Conservation (phyloP, 2,113 vertebrate species). For the Indri indri region DNA sequence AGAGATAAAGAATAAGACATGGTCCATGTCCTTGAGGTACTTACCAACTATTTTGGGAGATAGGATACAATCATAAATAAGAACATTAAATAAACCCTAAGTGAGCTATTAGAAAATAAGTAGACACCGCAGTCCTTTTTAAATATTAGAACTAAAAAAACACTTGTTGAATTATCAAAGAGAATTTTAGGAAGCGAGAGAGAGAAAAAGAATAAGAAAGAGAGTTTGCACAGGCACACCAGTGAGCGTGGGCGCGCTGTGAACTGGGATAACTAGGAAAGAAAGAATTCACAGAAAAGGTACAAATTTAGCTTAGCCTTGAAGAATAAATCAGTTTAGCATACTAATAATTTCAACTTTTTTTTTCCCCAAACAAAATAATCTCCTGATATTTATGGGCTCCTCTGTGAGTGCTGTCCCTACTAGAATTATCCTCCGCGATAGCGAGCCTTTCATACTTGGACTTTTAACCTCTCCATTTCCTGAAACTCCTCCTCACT, state of each 20-base stretch:
- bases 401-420: neutral
- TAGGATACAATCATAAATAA: neutral
- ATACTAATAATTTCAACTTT: neutral
- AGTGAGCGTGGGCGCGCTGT: neutral
- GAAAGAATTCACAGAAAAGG: neutral
- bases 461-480: constrained; percentile 68
- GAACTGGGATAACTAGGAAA: neutral
- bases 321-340: constrained; percentile 24
- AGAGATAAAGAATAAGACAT: neutral
- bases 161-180: neutral
- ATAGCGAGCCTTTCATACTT: constrained; percentile 48
- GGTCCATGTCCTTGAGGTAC: neutral
- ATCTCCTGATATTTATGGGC: neutral
- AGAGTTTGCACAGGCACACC: no score
- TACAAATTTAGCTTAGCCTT: neutral
- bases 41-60: constrained; percentile 39
- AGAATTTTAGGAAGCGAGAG: constrained; percentile 32
- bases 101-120: constrained; percentile 24
- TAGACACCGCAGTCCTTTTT: neutral
- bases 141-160: constrained; percentile 39
- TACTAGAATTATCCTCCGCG: neutral
- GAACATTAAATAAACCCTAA: constrained; percentile 16
- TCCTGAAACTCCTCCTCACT: constrained; percentile 55
- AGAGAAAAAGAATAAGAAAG: neutral
- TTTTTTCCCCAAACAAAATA: neutral